phyloP scores from a whole-genome alignment of 2,113 vertebrate species.

The Carettochelys insculpta region DNA sequence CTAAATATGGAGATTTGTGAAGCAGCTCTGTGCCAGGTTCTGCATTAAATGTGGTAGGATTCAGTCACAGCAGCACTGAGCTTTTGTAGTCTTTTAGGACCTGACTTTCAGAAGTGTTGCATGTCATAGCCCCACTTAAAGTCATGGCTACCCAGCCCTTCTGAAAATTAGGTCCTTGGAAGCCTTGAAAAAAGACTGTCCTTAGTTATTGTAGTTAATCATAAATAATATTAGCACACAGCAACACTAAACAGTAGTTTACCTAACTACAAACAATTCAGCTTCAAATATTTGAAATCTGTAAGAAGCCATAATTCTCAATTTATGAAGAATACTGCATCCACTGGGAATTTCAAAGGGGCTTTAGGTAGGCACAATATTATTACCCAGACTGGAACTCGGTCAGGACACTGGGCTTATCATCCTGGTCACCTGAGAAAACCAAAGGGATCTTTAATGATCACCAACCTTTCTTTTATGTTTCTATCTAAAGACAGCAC shows the following conservation, averaged over 20 bases:
- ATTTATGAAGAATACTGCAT: not conserved
- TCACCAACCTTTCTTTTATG: not conserved
- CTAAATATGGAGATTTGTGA: not conserved
- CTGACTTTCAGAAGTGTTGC: not conserved
- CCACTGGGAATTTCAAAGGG: not conserved
- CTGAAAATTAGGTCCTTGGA: not conserved
- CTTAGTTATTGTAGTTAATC: not conserved
- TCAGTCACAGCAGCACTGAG: not conserved
- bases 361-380: not conserved
- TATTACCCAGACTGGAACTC: not conserved
- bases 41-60: rapidly evolving
- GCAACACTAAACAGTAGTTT: rapidly evolving
- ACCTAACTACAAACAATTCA: too few species aligned
- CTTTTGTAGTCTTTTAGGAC: not conserved
- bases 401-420: not conserved
- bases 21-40: not conserved
- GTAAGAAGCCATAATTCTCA: too few species aligned
- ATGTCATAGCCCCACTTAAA: not conserved
- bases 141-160: not conserved
- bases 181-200: not conserved
- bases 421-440: not conserved
- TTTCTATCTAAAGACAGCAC: not conserved
- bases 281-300: too few species aligned
- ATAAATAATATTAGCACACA: not conserved
- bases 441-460: not conserved